phyloP scores from a whole-genome alignment of 2,113 vertebrate genomes.

The Pelvicachromis taeniatus region DNA sequence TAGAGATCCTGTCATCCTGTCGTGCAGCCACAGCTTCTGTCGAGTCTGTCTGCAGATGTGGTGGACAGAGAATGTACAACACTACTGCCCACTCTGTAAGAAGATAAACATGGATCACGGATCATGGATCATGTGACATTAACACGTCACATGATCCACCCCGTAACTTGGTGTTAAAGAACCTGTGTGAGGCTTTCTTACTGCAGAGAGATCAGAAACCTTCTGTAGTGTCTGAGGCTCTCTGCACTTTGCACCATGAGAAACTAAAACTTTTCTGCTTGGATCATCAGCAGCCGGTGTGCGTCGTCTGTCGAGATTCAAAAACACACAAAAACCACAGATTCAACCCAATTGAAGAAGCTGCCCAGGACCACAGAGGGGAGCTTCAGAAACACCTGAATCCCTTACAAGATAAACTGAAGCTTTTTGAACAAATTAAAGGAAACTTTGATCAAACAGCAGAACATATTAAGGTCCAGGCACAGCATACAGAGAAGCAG shows the following conservation, averaged over 20 bases:
- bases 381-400: not conserved
- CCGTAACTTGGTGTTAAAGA: fast-evolving
- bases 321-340: fast-evolving
- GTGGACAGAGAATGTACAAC: not conserved
- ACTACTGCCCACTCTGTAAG: not conserved
- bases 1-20: not conserved
- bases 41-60: not conserved
- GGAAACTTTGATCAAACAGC: not conserved
- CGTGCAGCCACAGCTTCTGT: not conserved
- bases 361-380: not conserved
- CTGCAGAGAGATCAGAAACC: fast-evolving
- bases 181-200: not conserved
- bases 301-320: not conserved
- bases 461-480: not conserved
- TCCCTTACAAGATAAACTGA: not conserved
- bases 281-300: not conserved
- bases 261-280: fast-evolving
- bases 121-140: no score
- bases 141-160: no score
- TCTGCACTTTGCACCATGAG: not conserved
- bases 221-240: fast-evolving
- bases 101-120: not conserved
- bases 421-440: not conserved
- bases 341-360: not conserved
- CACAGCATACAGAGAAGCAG: not conserved